phyloP scores from a whole-genome alignment of 2,888 invertebrate genomes.

The Chalcis sispes region DNA sequence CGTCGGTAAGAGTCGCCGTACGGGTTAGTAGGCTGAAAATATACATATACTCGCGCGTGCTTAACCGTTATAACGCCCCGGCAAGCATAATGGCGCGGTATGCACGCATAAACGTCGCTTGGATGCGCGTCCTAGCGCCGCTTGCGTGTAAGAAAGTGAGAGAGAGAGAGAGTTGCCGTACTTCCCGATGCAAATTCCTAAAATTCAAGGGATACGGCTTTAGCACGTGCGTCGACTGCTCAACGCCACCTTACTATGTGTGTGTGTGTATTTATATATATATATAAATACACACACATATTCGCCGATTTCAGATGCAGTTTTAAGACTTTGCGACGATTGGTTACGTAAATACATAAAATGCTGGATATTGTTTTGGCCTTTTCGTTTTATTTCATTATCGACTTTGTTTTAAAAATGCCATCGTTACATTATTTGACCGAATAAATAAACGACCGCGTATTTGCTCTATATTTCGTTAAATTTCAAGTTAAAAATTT shows the following conservation, averaged over 20 bases:
- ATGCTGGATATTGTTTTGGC: no score
- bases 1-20: no score
- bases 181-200: constrained; percentile 37
- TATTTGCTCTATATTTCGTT: no score
- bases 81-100: constrained; percentile 34
- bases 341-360: no score
- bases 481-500: no score
- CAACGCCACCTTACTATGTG: neutral
- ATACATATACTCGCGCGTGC: no score
- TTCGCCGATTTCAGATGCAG: neutral
- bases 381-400: no score
- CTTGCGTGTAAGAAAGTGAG: neutral
- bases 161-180: neutral
- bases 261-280: neutral
- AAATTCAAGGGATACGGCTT: constrained; percentile 36
- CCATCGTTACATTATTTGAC: no score
- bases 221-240: constrained; percentile 25
- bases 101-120: constrained; percentile 34
- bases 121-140: neutral
- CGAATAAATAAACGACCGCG: no score
- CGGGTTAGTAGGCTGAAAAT: no score
- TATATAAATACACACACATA: neutral
- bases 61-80: constrained; percentile 27
- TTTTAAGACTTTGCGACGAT: no score
- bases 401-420: no score